Conservation (phyloP, 1,140 invertebrate genomes). For the Magallana ariakensis region DNA sequence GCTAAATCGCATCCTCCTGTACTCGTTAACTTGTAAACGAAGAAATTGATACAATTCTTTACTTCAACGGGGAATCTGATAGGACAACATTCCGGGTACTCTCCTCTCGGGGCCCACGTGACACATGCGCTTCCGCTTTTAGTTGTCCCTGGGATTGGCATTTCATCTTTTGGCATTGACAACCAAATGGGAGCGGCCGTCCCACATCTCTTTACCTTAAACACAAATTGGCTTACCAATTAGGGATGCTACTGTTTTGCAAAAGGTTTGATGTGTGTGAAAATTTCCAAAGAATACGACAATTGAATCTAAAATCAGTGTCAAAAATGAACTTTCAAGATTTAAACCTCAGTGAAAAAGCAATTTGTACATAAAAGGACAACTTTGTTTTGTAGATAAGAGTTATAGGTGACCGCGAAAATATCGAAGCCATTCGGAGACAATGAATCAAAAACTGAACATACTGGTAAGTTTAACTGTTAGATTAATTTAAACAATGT, state of each 20-base stretch:
- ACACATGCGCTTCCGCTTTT: slow-evolving; percentile 39
- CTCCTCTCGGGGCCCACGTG: slow-evolving; percentile 1
- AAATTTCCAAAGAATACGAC: not conserved
- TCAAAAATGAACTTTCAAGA: no score
- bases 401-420: no score
- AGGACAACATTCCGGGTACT: slow-evolving; percentile 15
- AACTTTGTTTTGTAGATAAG: no score
- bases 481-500: no score
- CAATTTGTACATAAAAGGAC: no score
- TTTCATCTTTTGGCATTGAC: slow-evolving; percentile 27
- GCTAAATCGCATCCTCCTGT: slow-evolving; percentile 46
- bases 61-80: slow-evolving; percentile 42
- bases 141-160: slow-evolving; percentile 39
- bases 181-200: slow-evolving; percentile 46
- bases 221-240: not conserved
- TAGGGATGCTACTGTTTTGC: not conserved
- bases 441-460: no score
- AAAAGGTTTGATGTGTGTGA: not conserved
- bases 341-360: no score
- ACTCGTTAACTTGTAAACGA: slow-evolving; percentile 43
- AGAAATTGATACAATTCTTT: slow-evolving; percentile 46
- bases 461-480: no score
- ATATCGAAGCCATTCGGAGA: no score
- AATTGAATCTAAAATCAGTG: no score
- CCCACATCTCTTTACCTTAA: slow-evolving; percentile 41